Base-by-base conservation (phyloP, 92 coral and sea anemone genomes). In the Desmophyllum pertusum region DNA sequence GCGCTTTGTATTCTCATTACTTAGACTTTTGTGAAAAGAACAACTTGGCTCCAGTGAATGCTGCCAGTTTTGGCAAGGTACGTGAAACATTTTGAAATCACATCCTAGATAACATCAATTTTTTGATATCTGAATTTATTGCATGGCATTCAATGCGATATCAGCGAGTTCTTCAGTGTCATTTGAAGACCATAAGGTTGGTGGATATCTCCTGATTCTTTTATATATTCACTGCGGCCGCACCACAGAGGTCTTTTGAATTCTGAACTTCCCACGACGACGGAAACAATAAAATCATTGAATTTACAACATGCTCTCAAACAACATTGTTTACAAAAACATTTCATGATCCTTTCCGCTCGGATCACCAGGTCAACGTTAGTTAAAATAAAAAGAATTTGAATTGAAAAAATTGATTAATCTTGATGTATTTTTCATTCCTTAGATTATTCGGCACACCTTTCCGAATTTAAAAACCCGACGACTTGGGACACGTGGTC, bases 1-100 rank as follows among this genome's bases (percentile, higher is more conserved):
- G 99, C 70, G 98, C 99, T 0, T 79, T 97, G 23, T 97, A 97
- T 45, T 91, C 98, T 0, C 99, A 97, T 85, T 97, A 97, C 64
- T 71, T 97, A 81, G 99, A 97, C 78, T 97, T 97, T 65, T 97
- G 99, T 70, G 98, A 97, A 86, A 97, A 97, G 84, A 94, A 90
- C 78, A 90, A 80, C 75, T 89, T 97, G 39, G 87, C 94, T 30
- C 99, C 99, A 19, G 99, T 97, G 21, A 97, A 97, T 71, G 99
- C 99, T 1, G 99, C 99, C 3, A 97, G 99, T 72, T 97, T 97
- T 89, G 99, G 99, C 73, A 97, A 97, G 90, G 99, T 97, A 84
- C 73, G 83, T 55, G 10, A 21, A 6, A 10, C 27, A 45, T n/a
- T 57, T 57, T 57, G 21, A 57, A n/a, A 25, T 6, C 23, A 57